Evolutionary conservation across 2,113 vertebrate genomes (phyloP).

Genomic region (Otus sunia): DNA sequence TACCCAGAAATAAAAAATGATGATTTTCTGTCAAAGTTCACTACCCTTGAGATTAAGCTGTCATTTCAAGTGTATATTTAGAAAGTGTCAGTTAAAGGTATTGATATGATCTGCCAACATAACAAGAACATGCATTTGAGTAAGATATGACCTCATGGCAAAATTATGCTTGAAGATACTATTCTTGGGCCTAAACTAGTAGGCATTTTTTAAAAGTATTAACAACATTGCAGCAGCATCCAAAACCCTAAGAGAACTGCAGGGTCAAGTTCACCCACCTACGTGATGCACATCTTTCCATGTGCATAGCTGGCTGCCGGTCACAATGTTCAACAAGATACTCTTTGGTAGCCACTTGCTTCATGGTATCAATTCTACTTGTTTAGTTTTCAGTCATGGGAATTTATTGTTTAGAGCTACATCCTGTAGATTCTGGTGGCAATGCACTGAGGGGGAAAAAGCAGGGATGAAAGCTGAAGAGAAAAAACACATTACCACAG

Average conservation of each 20-base stretch:
- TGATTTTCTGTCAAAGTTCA: constrained; percentile 13
- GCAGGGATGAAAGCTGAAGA: neutral
- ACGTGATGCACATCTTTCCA: neutral
- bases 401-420: neutral
- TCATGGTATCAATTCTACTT: neutral
- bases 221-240: neutral
- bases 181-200: neutral
- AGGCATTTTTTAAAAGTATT: neutral
- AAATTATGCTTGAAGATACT: neutral
- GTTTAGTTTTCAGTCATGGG: neutral
- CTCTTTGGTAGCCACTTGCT: neutral
- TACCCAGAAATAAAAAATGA: constrained; percentile 16
- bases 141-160: neutral
- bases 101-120: neutral
- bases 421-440: neutral
- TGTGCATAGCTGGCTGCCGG: neutral
- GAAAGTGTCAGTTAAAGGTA: constrained; percentile 25
- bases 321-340: rapidly evolving
- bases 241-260: neutral
- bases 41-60: constrained; percentile 27
- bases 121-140: neutral
- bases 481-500: rapidly evolving
- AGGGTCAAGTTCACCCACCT: neutral
- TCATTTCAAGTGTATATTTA: constrained; percentile 29
- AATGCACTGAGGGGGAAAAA: neutral